These are phyloP conservation scores for Celastrina argiolus DNA, from an alignment of 2,888 invertebrate genomes.

Conservation along the genomic window DNA sequence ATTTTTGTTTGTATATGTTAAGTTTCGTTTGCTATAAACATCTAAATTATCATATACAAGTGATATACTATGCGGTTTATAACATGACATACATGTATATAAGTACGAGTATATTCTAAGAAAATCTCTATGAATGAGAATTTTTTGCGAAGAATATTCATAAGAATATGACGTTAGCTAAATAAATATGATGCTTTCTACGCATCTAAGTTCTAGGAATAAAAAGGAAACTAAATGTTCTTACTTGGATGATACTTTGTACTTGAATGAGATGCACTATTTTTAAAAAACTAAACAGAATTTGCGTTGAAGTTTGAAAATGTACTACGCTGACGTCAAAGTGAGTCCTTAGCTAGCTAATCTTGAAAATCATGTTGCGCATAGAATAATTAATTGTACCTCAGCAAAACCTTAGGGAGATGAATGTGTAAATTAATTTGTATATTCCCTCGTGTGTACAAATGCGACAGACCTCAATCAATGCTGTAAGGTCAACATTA, in stretches of 20 bases:
- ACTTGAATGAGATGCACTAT: not conserved
- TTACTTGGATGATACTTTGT: too few species aligned
- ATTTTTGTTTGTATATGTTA: too few species aligned
- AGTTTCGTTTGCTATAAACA: too few species aligned
- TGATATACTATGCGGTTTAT: too few species aligned
- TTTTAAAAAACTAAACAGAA: not conserved
- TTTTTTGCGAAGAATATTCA: not conserved
- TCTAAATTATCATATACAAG: too few species aligned
- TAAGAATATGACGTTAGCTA: not conserved
- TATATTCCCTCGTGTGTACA: not conserved
- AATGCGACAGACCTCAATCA: not conserved
- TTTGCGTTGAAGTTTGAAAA: not conserved
- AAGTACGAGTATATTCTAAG: too few species aligned
- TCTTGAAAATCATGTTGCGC: conserved; percentile 7
- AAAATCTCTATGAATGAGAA: not conserved
- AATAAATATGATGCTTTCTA: not conserved
- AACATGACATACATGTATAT: too few species aligned
- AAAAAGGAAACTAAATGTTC: not conserved
- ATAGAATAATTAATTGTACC: not conserved
- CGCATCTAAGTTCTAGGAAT: not conserved
- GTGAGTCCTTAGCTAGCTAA: not conserved
- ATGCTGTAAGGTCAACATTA: too few species aligned
- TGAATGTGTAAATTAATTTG: conserved; percentile 4
- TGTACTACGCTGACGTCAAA: not conserved
- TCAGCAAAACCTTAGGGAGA: conserved; percentile 12